Base-by-base conservation (phyloP, 2,113 vertebrate genomes). In the Xyrauchen texanus region DNA sequence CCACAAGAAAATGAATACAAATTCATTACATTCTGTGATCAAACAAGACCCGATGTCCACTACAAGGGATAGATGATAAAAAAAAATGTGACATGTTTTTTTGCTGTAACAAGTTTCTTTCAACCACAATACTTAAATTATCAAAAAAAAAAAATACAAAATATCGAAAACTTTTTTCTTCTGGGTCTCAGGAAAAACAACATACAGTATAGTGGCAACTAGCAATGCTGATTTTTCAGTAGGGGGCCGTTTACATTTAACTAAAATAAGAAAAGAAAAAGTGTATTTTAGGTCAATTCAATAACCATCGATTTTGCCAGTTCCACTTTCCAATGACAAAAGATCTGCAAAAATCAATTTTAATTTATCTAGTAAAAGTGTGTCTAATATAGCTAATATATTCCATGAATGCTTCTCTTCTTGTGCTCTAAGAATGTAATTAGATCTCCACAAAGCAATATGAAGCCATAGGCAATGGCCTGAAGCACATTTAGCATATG, bases 351-450 rank as follows among this genome's bases (percentile, higher is more conserved):
- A 68, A 75, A 70, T 13, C 42, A n/a, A 15, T 75, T 85, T 84
- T 82, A 75, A 84, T 85, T 82, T 72, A 65, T 69, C 80, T 80
- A 34, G 52, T 65, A 80, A 76, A 82, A 76, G 65, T 70, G 44
- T 71, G 77, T 66, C 72, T 79, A 85, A 82, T 67, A 62, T 68
- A 51, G 72, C 70, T 84, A 73, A 84, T 80, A 69, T 83, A 83
- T 88, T 86, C 77, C 21, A 60, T 52, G 72, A 76, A 81, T 73
- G 76, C 49, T 44, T 65, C 71, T 12, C 58, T 45, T 74, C 49
- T 34, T 44, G 67, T 76, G 68, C 70, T 51, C 77, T 9, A 64
- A 73, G 81, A 80, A 66, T 52, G 68, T 85, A 79, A 88, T 84
- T 80, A 75, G 44, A 72, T 79, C 83, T 78, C 60, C 72, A 57